These are phyloP conservation scores for Triops longicaudatus DNA, from an alignment of 1,140 invertebrate species.

Conservation along the genomic window DNA sequence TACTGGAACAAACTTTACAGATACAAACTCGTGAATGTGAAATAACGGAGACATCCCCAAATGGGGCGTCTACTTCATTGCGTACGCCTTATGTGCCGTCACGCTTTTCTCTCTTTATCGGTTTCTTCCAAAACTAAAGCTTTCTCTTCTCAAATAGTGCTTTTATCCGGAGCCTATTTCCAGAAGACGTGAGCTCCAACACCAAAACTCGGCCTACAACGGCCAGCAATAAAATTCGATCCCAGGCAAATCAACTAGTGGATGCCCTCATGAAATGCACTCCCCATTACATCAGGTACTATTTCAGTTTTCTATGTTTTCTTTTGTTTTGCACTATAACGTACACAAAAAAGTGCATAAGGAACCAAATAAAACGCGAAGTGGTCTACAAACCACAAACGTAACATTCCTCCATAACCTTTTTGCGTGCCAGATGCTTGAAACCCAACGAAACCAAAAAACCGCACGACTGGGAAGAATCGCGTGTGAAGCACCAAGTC, in stretches of 20 bases:
- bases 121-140: background rate
- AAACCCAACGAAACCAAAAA: conserved; percentile 70
- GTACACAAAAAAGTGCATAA: background rate
- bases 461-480: conserved; percentile 60
- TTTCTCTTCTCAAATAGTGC: conserved; percentile 39
- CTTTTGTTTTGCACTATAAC: background rate
- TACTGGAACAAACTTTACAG: too few relatives aligned
- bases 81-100: too few relatives aligned
- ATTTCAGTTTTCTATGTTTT: background rate
- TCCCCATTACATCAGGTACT: conserved; percentile 55
- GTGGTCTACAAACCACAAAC: background rate
- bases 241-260: conserved; percentile 61
- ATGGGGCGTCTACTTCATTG: too few relatives aligned
- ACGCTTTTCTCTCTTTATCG: background rate
- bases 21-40: too few relatives aligned
- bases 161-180: conserved; percentile 55
- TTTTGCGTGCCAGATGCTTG: conserved; percentile 48
- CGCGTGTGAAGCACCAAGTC: conserved; percentile 53
- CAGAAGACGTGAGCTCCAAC: conserved; percentile 46
- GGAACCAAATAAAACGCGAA: background rate
- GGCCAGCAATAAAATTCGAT: conserved; percentile 63
- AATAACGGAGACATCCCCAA: too few relatives aligned
- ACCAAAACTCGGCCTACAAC: conserved; percentile 58
- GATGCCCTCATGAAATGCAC: conserved; percentile 60
- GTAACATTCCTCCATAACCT: background rate